Evolutionary conservation across 1,140 invertebrate genomes (phyloP), one percentile per base, ranked within the genome.

Genomic region (Drosophila lowei): DNA sequence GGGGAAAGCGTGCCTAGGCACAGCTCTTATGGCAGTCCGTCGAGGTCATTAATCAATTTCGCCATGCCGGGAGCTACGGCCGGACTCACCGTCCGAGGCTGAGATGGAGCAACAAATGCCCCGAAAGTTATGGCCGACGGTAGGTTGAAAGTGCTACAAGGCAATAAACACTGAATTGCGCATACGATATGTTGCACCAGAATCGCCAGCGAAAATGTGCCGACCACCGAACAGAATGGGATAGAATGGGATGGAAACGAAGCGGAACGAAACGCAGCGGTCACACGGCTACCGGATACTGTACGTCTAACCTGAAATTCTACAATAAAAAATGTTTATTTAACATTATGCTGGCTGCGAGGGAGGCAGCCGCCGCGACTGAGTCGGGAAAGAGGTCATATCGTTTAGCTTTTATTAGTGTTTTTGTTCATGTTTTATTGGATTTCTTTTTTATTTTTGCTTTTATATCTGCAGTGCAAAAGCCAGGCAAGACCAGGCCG

Each of bases 121-220:
- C 53, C n/a, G 8, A 42, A 44, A 48, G 49, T 73, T 73, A 62
- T 68, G 64, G 25, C 30, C 59, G 63, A 55, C 70, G 53, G 49
- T 41, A 28, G 30, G 18, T 18, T 76, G 61, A 76, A 67, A 76
- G 48, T 44, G 63, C 70, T 77, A 74, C 71, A 74, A 74, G 71
- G 74, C 71, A 70, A 77, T 77, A 77, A 77, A 77, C 74, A 74
- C 64, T 57, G 67, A 74, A 77, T 70, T 77, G 74, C 71, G 74
- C 70, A 74, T 70, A 77, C 74, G 71, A 74, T 59, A 77, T 74
- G 74, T 70, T 77, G 74, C 71, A 74, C 63, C 64, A 49, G 74
- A 59, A 74, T 73, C 41, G 62, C 62, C 21, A 2, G 21, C 58
- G 4, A 52, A 60, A 28, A 42, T 53, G 43, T 13, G 30, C 11